phyloP scores from a whole-genome alignment of 1,140 invertebrate genomes.

The Lethrus apterus region DNA sequence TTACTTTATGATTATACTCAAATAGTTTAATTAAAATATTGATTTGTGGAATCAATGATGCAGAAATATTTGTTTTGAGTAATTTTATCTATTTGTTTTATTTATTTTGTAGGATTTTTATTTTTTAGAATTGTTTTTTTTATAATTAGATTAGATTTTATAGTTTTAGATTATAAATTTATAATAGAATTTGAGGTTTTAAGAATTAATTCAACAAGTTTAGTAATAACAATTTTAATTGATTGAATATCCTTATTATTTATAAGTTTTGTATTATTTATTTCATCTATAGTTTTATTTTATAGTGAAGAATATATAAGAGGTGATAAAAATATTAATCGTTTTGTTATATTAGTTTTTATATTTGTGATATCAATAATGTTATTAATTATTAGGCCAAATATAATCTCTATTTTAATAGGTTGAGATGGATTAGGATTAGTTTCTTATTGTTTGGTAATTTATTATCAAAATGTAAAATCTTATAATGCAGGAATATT shows the following conservation, averaged over 20 bases:
- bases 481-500: constrained; percentile 55
- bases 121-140: constrained; percentile 39
- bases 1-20: constrained; percentile 48
- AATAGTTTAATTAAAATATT: constrained; percentile 55
- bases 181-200: constrained; percentile 48
- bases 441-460: constrained; percentile 58
- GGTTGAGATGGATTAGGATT: constrained; percentile 61
- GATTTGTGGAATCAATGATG: constrained; percentile 52
- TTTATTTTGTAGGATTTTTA: constrained; percentile 49
- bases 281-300: constrained; percentile 54
- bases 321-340: constrained; percentile 33
- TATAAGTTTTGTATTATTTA: constrained; percentile 51
- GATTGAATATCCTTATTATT: constrained; percentile 53
- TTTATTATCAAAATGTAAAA: constrained; percentile 56
- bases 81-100: constrained; percentile 47
- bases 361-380: constrained; percentile 62
- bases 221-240: constrained; percentile 48
- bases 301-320: constrained; percentile 54
- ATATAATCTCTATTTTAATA: constrained; percentile 60
- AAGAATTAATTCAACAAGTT: constrained; percentile 41
- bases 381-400: constrained; percentile 58
- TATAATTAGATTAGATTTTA: constrained; percentile 41
- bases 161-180: constrained; percentile 41
- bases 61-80: constrained; percentile 44
- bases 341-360: constrained; percentile 43